phyloP scores from a whole-genome alignment of 1,140 invertebrate species.

The Asobara japonica region DNA sequence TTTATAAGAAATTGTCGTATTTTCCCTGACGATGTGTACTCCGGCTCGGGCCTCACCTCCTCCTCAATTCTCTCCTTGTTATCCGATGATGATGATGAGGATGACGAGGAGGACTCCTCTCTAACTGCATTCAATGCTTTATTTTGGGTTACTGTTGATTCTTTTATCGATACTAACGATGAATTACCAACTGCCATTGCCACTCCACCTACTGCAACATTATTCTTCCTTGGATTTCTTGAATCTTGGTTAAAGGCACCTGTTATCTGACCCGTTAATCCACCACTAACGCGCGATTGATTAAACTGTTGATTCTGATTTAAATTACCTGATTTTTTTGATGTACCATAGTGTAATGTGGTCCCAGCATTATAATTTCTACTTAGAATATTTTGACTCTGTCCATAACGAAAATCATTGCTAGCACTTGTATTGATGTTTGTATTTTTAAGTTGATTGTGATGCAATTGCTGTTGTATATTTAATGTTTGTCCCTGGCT shows the following conservation, averaged over 20 bases:
- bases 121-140: not conserved
- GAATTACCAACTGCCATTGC: conserved; percentile 25
- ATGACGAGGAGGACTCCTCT: conserved; percentile 2
- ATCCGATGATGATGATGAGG: conserved; percentile 24
- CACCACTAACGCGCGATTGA: conserved; percentile 14
- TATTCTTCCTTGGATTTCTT: not conserved
- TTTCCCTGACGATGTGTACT: conserved; percentile 68
- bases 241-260: conserved; percentile 51
- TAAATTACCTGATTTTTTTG: conserved; percentile 47
- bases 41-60: conserved; percentile 50
- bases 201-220: not conserved
- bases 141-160: not conserved
- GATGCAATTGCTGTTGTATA: conserved; percentile 63
- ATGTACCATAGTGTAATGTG: conserved; percentile 53
- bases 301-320: not conserved
- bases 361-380: conserved; percentile 54
- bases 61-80: conserved; percentile 38
- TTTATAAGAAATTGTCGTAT: conserved; percentile 84
- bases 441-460: conserved; percentile 61
- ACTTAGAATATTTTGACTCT: conserved; percentile 64
- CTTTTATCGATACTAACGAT: not conserved
- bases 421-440: conserved; percentile 60
- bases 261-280: conserved; percentile 47
- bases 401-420: conserved; percentile 64
- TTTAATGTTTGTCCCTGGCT: conserved; percentile 55